Conservation (phyloP, 2,888 invertebrate species). For the Latrodectus elegans region DNA sequence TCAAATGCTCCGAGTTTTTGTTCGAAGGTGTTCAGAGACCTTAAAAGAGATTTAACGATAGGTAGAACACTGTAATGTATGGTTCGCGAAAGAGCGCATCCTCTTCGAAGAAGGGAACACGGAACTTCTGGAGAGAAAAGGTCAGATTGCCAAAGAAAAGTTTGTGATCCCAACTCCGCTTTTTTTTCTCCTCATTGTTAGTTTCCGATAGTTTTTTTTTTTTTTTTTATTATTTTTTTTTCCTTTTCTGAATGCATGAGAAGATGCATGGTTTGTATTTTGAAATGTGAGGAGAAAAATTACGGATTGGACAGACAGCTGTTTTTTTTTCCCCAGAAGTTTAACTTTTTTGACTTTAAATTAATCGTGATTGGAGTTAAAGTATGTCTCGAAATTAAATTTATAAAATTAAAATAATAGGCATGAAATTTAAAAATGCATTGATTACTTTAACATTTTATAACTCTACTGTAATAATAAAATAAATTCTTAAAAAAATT, state of each 20-base stretch:
- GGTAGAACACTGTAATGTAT: background rate
- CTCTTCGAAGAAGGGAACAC: background rate
- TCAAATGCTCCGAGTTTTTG: constrained; percentile 7
- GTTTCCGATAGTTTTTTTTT: background rate
- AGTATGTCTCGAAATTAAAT: too few relatives aligned
- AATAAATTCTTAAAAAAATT: too few relatives aligned
- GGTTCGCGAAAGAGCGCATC: background rate
- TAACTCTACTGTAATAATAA: too few relatives aligned
- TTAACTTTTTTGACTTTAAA: too few relatives aligned
- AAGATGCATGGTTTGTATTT: background rate
- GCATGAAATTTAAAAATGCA: too few relatives aligned
- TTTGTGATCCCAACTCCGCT: background rate
- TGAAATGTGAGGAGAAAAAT: too few relatives aligned
- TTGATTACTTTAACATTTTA: too few relatives aligned
- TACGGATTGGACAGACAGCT: too few relatives aligned
- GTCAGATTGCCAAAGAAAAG: constrained; percentile 1
- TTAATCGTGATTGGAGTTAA: too few relatives aligned
- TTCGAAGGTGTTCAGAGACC: background rate
- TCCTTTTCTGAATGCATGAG: background rate
- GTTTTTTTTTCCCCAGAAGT: too few relatives aligned
- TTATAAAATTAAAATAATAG: too few relatives aligned
- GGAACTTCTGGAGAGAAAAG: background rate
- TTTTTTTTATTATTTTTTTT: background rate
- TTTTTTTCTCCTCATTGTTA: background rate
- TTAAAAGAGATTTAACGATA: constrained; percentile 8